These are phyloP conservation scores for Siniperca undulata DNA, from an alignment of 2,797 vertebrate genomes.

Conservation along the genomic window DNA sequence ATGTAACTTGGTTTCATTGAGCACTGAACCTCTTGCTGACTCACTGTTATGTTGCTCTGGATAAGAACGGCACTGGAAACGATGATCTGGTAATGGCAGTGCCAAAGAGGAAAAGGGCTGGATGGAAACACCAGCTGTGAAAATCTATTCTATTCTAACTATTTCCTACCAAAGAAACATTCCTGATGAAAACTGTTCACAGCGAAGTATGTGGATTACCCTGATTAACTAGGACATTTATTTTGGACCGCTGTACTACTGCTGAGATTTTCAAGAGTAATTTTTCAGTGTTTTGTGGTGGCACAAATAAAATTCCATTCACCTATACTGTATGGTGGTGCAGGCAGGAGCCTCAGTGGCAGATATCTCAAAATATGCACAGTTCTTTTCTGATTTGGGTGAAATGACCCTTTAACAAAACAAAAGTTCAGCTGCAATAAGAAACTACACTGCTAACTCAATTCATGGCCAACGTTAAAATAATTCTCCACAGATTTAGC, in stretches of 20 bases:
- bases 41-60: conserved; percentile 13
- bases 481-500: background rate
- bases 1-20: background rate
- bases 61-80: conserved; percentile 31
- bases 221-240: background rate
- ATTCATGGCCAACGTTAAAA: background rate
- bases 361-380: no score
- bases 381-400: background rate
- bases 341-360: background rate
- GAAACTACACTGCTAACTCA: background rate
- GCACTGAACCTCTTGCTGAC: conserved; percentile 4
- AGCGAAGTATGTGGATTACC: conserved; percentile 1
- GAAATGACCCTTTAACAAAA: background rate
- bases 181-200: conserved; percentile 1
- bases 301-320: background rate
- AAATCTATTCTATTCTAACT: background rate
- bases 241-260: conserved; percentile 12
- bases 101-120: conserved; percentile 20
- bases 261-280: background rate
- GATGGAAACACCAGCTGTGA: conserved; percentile 45
- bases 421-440: conserved; percentile 5
- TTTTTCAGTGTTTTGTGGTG: conserved; percentile 9
- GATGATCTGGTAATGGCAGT: conserved; percentile 22
- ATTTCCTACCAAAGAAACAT: background rate
- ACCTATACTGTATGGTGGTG: background rate